Evolutionary conservation across 2,888 invertebrate species (phyloP), one percentile per base, ranked within the genome.

Genomic region (Caenorhabditis afra): DNA sequence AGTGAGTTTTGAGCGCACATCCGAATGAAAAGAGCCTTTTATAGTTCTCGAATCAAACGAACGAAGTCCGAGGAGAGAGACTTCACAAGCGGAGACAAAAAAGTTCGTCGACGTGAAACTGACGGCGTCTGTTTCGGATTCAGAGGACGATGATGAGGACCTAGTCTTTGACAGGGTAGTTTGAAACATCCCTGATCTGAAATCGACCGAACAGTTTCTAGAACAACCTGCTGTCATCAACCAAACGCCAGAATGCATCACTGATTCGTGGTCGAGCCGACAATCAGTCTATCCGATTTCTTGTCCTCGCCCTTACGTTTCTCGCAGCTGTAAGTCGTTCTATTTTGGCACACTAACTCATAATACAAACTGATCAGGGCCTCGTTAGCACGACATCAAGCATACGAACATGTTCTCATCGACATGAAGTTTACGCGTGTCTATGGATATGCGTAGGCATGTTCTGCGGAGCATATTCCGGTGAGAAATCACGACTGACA

Each of bases 1-100:
- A 87, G 87, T 87, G 59, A 79, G 85, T 84, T 66, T 29, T 20
- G 37, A 22, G 22, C 3, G n/a, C 16, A 50, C 10, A 0, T 29
- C 29, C 3, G 49, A 62, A 39, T 5, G 22, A 29, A 45, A 4
- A 14, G 18, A 53, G 18, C 35, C 0, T 10, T 35, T 53, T 53
- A 53, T 53, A 87, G 87, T 87, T 49, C 73, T 87, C 37, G 81
- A 83, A 41, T 87, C 87, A 10, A 70, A 71, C 47, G 82, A 84
- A 73, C 70, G 80, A 55, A 83, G 87, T 55, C 87, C 87, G 5
- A 71, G 64, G 64, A 39, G 71, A 68, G 79, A 62, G n/a, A 47
- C 39, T 7, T 10, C 61, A n/a, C 52, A 45, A 14, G 20, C 52
- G 23, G 79, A 79, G 20, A 65, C 66, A 7, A 74, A 79, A 37